Conservation (phyloP, 1,140 invertebrate species). For the Dryas iulia region DNA sequence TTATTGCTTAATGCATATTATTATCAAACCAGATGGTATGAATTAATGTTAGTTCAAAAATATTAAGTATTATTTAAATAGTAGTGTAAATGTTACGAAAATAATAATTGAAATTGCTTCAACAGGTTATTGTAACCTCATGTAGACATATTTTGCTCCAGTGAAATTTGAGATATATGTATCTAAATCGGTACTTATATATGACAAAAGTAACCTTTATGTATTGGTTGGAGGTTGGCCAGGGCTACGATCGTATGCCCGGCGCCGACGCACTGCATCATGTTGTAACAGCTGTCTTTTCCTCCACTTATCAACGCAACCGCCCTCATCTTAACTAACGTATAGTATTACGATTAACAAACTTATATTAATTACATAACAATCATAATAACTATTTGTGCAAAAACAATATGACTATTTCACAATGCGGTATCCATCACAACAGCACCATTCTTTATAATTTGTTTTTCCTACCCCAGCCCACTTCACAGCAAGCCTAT, state of each 20-base stretch:
- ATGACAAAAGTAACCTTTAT: conserved; percentile 84
- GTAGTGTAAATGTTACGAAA: neutral
- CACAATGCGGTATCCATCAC: conserved; percentile 57
- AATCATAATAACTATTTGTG: conserved; percentile 64
- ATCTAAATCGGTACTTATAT: conserved; percentile 45
- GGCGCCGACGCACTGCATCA: conserved; percentile 97
- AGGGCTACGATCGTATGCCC: conserved; percentile 98
- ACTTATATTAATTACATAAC: conserved; percentile 72
- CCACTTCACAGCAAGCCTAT: conserved; percentile 26
- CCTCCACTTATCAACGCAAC: conserved; percentile 97
- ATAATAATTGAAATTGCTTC: neutral
- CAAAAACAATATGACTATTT: conserved; percentile 57
- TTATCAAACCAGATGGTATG: neutral
- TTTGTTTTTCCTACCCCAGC: conserved; percentile 25
- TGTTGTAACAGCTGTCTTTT: conserved; percentile 99
- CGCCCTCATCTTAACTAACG: conserved; percentile 86
- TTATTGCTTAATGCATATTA: neutral
- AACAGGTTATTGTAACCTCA: neutral
- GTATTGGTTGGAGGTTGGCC: conserved; percentile 95
- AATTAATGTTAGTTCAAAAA: neutral
- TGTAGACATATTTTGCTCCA: neutral
- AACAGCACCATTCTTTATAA: conserved; percentile 50
- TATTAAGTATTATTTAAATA: neutral
- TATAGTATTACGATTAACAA: conserved; percentile 48
- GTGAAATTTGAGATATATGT: conserved; percentile 20